These are phyloP conservation scores for Xenops minutus DNA, from an alignment of 2,797 vertebrate genomes.

Conservation along the genomic window DNA sequence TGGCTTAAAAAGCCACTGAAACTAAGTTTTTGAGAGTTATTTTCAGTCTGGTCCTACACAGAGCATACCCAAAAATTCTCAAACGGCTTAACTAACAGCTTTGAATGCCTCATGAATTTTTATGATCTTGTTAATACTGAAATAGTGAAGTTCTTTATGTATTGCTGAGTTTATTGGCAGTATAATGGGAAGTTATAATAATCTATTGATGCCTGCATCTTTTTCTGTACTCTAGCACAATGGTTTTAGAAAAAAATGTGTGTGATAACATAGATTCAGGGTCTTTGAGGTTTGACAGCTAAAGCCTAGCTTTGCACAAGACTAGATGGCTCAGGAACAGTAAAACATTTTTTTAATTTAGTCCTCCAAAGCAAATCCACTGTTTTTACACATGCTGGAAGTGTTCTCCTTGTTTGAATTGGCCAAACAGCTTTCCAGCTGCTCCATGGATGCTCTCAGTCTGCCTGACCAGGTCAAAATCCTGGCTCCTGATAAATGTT, in stretches of 20 bases:
- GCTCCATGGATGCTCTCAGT: background rate
- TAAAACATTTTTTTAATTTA: background rate
- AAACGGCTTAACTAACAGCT: background rate
- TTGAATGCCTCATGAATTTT: constrained; percentile 46
- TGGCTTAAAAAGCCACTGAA: background rate
- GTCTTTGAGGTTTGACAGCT: background rate
- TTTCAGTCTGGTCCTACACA: constrained; percentile 16
- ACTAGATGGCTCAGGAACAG: background rate
- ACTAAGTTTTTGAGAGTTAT: constrained; percentile 14
- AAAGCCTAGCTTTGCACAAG: background rate
- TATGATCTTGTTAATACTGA: constrained; percentile 47
- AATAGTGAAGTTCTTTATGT: background rate
- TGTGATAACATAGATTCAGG: background rate
- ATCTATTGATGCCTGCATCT: background rate
- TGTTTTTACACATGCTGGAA: background rate
- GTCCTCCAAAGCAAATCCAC: background rate
- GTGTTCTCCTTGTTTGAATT: background rate
- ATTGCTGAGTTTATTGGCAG: background rate
- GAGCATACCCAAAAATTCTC: constrained; percentile 30
- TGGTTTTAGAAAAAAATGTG: background rate
- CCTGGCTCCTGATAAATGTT: background rate
- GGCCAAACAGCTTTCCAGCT: background rate
- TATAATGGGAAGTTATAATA: background rate
- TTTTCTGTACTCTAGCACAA: background rate
- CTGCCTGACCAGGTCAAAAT: background rate